Evolutionary conservation across 1,140 invertebrate genomes (phyloP).

Genomic region (Ganaspis sp.): DNA sequence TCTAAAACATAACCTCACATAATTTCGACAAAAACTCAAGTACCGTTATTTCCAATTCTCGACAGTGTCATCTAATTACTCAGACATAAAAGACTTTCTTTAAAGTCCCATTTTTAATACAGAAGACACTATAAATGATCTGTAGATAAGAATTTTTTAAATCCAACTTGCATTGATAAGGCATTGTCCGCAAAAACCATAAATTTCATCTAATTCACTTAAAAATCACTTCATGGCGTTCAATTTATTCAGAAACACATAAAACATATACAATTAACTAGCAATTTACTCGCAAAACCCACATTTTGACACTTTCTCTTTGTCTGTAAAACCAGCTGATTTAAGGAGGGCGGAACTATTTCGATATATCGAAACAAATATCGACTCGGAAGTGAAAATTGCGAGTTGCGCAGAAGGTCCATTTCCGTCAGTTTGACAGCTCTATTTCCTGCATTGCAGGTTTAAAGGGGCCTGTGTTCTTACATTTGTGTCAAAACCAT

Average conservation of each 20-base stretch:
- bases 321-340: not conserved
- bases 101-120: not conserved
- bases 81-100: not conserved
- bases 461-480: slow-evolving; percentile 40
- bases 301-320: slow-evolving; percentile 13
- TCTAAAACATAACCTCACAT: slow-evolving; percentile 9
- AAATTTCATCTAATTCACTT: not conserved
- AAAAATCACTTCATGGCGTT: not conserved
- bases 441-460: slow-evolving; percentile 53
- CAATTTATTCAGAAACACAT: too few species aligned
- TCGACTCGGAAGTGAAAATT: not conserved
- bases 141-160: slow-evolving; percentile 4
- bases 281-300: not conserved
- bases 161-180: not conserved
- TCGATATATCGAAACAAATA: not conserved
- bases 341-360: not conserved
- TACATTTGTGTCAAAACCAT: slow-evolving; percentile 49
- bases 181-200: not conserved
- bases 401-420: not conserved
- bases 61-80: not conserved
- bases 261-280: not conserved
- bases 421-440: not conserved
- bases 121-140: not conserved
- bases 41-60: not conserved
- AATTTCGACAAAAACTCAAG: not conserved